phyloP scores from a whole-genome alignment of 2,888 invertebrate genomes.

The Ochropleura plecta region DNA sequence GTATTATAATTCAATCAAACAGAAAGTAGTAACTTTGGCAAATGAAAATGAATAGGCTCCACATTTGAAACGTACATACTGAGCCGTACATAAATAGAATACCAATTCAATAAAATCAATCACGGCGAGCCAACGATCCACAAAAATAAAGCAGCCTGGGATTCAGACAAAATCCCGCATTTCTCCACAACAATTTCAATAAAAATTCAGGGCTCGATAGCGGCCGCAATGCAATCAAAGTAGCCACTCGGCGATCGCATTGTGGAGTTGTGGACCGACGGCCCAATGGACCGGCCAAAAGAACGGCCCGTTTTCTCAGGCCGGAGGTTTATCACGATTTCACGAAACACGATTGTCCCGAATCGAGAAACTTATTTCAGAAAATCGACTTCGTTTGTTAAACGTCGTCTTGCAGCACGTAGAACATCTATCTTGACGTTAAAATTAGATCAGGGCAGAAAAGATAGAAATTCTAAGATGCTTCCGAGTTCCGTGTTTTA shows the following conservation, averaged over 20 bases:
- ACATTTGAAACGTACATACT: neutral
- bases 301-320: conserved; percentile 55
- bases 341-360: conserved; percentile 56
- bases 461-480: conserved; percentile 25
- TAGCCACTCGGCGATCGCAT: conserved; percentile 58
- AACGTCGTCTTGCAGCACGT: conserved; percentile 41
- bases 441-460: conserved; percentile 49
- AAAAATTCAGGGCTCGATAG: conserved; percentile 57
- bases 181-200: conserved; percentile 54
- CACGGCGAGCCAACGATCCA: conserved; percentile 7
- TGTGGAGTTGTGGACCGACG: conserved; percentile 51
- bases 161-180: conserved; percentile 40
- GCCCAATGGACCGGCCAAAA: conserved; percentile 45
- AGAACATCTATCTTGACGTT: conserved; percentile 37
- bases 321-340: conserved; percentile 62
- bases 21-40: neutral
- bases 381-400: conserved; percentile 57
- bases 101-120: conserved; percentile 40
- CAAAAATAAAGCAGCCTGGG: conserved; percentile 33
- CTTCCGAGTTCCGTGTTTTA: conserved; percentile 21
- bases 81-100: neutral
- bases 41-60: neutral
- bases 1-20: neutral
- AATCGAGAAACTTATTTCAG: conserved; percentile 51
- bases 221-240: conserved; percentile 65